A percentile compares a stretch with the other conserved stretches of the same genome.
These are phyloP conservation scores for Loriculus beryllinus DNA, from an alignment of 2,797 vertebrate species.

Conservation along the genomic window DNA sequence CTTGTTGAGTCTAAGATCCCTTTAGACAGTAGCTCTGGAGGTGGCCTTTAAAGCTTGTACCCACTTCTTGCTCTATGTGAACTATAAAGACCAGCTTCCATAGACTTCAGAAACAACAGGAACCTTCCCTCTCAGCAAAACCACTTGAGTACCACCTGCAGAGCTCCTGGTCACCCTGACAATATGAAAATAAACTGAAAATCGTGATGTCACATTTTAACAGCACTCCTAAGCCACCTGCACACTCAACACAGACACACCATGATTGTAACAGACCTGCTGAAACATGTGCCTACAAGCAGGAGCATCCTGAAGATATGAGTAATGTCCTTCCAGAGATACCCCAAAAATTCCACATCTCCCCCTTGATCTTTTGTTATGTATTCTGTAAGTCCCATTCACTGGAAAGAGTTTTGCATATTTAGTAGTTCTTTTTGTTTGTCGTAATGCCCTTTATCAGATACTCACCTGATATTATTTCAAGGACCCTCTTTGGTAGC, in stretches of 20 bases:
- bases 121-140: not conserved
- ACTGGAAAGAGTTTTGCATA: not conserved
- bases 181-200: not conserved
- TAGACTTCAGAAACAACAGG: not conserved
- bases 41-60: not conserved
- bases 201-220: not conserved
- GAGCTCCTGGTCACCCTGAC: not conserved
- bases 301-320: not conserved
- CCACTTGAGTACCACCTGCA: not conserved
- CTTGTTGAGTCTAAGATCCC: not conserved
- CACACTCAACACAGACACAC: not conserved
- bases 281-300: not conserved
- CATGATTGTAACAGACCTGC: not conserved
- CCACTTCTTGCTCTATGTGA: not conserved
- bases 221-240: not conserved
- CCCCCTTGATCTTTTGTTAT: not conserved
- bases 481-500: accelerated
- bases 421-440: not conserved
- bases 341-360: not conserved
- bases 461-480: not conserved
- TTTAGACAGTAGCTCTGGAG: not conserved
- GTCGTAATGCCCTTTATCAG: not conserved
- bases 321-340: not conserved
- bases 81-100: not conserved
- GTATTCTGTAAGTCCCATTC: not conserved